Base-by-base conservation (phyloP, 1,140 invertebrate species). In the Heliconius eleuchia region DNA sequence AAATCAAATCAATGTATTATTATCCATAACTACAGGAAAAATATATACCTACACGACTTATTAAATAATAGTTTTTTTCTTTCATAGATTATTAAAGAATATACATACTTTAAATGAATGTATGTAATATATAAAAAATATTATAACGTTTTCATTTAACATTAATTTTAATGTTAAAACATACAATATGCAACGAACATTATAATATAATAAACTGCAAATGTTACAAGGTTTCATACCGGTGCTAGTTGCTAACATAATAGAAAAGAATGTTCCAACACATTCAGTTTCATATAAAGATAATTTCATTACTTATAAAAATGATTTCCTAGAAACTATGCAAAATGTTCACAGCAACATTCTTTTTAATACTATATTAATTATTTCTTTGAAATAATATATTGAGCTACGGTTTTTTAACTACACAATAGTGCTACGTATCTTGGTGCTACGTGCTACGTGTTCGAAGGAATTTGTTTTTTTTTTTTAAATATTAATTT, bases 231-330 rank as follows among this genome's bases (percentile, higher is more conserved):
- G 23, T 66, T 13, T 66, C 27, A 60, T 30, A 66, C 23, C 23
- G 60, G 60, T 4, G 27, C 11, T 66, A 30, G 60, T 30, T 66
- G 11, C 60, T 30, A 66, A 66, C 23, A 16, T 66, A 66, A 66
- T 66, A 66, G 27, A n/a, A 66, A 66, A 66, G 27, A 66, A 66
- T 66, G 60, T 66, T 30, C 60, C 27, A 66, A 30, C 55, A 60
- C 60, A 66, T 30, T 16, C 9, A 23, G 23, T 66, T 66, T 66
- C 60, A 66, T 66, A 66, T 27, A 66, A 66, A 66, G 23, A 66
- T 66, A 30, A 66, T 30, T 66, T 66, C 23, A 66, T 66, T 34
- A 34, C 2, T 27, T 30, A 66, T 66, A 27, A 66, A 37, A 66
- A 66, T 18, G 18, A 23, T 30, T 66, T 66, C 13, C 9, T 66